phyloP scores from a whole-genome alignment of 2,888 invertebrate species.

The Lithosia quadra region DNA sequence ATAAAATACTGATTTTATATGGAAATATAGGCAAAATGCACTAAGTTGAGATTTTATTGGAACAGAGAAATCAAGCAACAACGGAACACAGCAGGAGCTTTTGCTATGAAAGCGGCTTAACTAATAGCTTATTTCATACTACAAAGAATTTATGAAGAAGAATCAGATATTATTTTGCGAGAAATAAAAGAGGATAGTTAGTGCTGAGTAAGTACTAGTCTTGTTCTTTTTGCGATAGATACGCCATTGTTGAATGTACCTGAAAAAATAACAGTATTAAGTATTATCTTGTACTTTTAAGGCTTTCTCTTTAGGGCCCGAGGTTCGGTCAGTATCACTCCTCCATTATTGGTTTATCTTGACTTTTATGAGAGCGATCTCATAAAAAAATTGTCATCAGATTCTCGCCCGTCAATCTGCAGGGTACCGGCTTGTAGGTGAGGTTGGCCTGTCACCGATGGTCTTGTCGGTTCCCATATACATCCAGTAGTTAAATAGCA shows the following conservation, averaged over 20 bases:
- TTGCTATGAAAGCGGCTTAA: neutral
- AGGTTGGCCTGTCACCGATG: neutral
- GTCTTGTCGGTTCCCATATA: neutral
- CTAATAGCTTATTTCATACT: neutral
- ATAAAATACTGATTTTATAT: too few species aligned
- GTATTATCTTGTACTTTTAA: neutral
- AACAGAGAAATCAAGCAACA: neutral
- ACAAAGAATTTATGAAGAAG: neutral
- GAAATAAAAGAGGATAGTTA: neutral
- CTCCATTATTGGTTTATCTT: too few species aligned
- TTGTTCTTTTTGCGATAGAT: too few species aligned
- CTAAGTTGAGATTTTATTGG: neutral
- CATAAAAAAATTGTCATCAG: too few species aligned
- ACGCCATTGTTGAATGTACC: neutral
- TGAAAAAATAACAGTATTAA: neutral
- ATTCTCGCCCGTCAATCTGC: neutral
- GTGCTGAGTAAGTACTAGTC: neutral
- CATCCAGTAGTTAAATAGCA: neutral
- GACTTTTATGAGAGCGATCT: too few species aligned
- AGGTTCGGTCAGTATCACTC: too few species aligned
- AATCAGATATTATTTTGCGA: neutral
- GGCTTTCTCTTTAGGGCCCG: too few species aligned
- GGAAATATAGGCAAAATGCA: too few species aligned
- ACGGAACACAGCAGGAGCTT: neutral
- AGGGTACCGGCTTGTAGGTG: neutral